Evolutionary conservation across 2,888 invertebrate genomes (phyloP).

Genomic region (Agrotis puta): DNA sequence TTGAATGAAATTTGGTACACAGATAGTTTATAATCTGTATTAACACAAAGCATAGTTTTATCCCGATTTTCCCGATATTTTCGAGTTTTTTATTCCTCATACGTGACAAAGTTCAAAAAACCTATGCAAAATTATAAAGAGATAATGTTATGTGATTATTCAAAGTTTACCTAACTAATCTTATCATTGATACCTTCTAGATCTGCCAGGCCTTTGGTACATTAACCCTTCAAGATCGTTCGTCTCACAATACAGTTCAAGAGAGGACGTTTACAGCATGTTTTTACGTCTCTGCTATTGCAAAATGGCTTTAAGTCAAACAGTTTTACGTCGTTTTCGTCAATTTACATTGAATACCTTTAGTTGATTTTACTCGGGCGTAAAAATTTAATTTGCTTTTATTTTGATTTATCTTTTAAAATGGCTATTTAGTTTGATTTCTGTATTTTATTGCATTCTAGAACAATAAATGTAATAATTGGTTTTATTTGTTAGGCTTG

Average conservation of each 20-base stretch:
- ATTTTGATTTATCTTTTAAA: constrained; percentile 1
- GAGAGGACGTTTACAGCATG: constrained; percentile 17
- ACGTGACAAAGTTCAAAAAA: background rate
- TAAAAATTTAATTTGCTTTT: background rate
- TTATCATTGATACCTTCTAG: background rate
- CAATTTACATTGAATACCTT: constrained; percentile 9
- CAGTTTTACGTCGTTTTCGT: background rate
- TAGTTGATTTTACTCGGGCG: constrained; percentile 10
- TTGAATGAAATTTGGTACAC: too few relatives aligned
- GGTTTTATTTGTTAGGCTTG: background rate
- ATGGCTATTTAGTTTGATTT: constrained; percentile 3
- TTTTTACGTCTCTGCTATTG: constrained; percentile 34
- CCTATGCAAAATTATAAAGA: constrained; percentile 2
- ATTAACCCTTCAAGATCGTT: constrained; percentile 35
- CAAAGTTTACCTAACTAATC: background rate
- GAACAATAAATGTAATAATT: background rate
- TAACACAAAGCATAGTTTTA: too few relatives aligned
- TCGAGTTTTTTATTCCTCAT: too few relatives aligned
- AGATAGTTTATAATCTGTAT: too few relatives aligned
- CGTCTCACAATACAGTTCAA: constrained; percentile 37
- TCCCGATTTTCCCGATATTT: too few relatives aligned
- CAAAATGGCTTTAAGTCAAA: constrained; percentile 21
- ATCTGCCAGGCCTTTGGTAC: constrained; percentile 17
- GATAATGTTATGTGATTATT: background rate
- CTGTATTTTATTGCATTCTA: background rate